Evolutionary conservation across 1,140 invertebrate genomes (phyloP).

Genomic region (Gryllus bimaculatus): DNA sequence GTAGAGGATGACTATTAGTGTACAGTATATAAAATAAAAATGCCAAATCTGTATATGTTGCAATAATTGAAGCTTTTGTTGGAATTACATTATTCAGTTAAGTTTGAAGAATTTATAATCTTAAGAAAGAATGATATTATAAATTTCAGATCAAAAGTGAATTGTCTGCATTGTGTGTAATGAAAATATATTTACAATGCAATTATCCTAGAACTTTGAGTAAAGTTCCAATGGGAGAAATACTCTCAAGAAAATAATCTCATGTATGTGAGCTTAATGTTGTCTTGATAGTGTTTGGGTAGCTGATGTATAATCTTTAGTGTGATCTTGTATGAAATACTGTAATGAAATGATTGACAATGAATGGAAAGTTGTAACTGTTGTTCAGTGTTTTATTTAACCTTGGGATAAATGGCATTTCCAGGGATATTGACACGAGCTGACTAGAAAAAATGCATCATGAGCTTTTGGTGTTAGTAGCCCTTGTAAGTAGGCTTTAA

Average conservation of each 20-base stretch:
- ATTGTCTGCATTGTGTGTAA: neutral
- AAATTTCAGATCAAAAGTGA: neutral
- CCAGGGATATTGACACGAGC: too few relatives aligned
- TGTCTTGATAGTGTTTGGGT: neutral
- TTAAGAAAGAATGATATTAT: neutral
- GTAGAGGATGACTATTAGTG: neutral
- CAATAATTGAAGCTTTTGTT: neutral
- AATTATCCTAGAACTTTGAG: too few relatives aligned
- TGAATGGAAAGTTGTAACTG: neutral
- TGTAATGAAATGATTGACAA: neutral
- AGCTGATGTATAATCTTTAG: neutral
- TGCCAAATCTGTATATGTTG: neutral
- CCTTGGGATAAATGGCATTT: too few relatives aligned
- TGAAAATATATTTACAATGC: neutral
- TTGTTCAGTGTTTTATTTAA: neutral
- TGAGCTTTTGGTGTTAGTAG: too few relatives aligned
- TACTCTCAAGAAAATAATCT: neutral
- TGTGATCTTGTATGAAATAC: neutral
- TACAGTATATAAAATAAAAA: neutral
- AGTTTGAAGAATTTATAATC: conserved; percentile 1
- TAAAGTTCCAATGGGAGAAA: neutral
- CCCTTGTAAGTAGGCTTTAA: too few relatives aligned
- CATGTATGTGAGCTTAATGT: neutral
- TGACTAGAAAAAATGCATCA: too few relatives aligned
- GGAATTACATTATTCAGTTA: neutral